Conservation (phyloP, 1,140 invertebrate genomes). For the Drosophila mayri region DNA sequence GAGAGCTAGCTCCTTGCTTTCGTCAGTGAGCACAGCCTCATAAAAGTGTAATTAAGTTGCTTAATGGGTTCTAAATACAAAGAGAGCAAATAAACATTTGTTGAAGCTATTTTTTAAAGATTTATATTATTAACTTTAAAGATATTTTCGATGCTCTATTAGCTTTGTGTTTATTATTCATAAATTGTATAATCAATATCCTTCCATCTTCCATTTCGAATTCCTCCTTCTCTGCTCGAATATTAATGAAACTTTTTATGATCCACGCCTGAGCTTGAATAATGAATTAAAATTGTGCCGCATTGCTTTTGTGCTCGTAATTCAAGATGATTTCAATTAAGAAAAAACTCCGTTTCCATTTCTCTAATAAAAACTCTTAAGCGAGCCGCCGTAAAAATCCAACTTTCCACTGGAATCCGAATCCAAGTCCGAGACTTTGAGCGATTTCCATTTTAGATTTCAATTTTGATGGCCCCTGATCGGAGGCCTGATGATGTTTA, state of each 20-base stretch:
- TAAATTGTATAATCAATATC: background rate
- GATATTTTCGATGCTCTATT: background rate
- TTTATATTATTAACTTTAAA: background rate
- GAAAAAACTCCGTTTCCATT: conserved; percentile 42
- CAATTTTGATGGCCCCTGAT: conserved; percentile 58
- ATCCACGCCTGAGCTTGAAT: conserved; percentile 2
- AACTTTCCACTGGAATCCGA: conserved; percentile 49
- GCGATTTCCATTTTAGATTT: conserved; percentile 62
- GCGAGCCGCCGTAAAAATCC: conserved; percentile 41
- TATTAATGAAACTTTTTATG: conserved; percentile 10
- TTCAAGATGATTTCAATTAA: conserved; percentile 48
- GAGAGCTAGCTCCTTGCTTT: background rate
- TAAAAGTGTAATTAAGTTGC: conserved; percentile 2
- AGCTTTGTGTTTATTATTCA: too few relatives aligned
- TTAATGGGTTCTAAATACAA: background rate
- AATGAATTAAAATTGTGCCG: conserved; percentile 30
- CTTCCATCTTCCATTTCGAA: too few relatives aligned
- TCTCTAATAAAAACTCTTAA: conserved; percentile 47
- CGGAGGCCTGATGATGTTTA: conserved; percentile 4
- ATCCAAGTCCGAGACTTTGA: conserved; percentile 10
- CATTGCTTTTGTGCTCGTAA: conserved; percentile 28
- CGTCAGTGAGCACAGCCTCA: conserved; percentile 1
- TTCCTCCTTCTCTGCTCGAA: background rate
- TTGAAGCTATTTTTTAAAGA: background rate
- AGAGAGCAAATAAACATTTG: background rate